Conservation (phyloP, 1,140 invertebrate genomes). For the Drosophila novamexicana region DNA sequence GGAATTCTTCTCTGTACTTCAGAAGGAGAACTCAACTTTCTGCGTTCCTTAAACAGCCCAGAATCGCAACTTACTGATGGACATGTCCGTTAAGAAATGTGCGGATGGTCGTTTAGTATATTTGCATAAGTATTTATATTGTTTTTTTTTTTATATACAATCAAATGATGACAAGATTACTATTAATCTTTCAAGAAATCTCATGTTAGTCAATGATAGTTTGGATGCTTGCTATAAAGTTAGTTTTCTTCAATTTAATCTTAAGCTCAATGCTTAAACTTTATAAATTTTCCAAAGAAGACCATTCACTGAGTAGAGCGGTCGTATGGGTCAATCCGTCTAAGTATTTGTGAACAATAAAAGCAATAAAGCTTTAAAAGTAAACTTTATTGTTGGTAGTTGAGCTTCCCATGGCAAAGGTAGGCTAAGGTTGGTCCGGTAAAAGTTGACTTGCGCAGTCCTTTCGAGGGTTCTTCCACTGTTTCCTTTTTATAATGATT, state of each 20-base stretch:
- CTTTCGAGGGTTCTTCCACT: not conserved
- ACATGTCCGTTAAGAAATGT: slow-evolving; percentile 32
- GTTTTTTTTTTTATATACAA: slow-evolving; percentile 14
- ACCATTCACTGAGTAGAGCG: too few relatives aligned
- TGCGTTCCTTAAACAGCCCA: slow-evolving; percentile 16
- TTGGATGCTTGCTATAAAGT: too few relatives aligned
- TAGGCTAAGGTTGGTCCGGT: not conserved
- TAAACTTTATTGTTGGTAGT: not conserved
- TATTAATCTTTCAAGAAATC: not conserved
- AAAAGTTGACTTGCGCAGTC: slow-evolving; percentile 16
- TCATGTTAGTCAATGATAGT: too few relatives aligned
- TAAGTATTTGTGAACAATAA: too few relatives aligned
- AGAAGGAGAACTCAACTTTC: slow-evolving; percentile 51
- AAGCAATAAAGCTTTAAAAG: slow-evolving; percentile 31
- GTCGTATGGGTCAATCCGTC: too few relatives aligned
- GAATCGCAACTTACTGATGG: slow-evolving; percentile 52
- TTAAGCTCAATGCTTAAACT: too few relatives aligned
- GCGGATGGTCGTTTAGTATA: slow-evolving; percentile 30
- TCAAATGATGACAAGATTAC: not conserved
- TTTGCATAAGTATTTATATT: slow-evolving; percentile 55
- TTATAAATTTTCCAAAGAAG: too few relatives aligned
- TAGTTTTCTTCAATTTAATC: too few relatives aligned
- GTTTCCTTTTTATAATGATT: slow-evolving; percentile 36
- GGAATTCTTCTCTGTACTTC: slow-evolving; percentile 23
- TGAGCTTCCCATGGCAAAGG: not conserved